These are phyloP conservation scores for Percina caprodes DNA, from an alignment of 2,113 vertebrate genomes.

Conservation along the genomic window DNA sequence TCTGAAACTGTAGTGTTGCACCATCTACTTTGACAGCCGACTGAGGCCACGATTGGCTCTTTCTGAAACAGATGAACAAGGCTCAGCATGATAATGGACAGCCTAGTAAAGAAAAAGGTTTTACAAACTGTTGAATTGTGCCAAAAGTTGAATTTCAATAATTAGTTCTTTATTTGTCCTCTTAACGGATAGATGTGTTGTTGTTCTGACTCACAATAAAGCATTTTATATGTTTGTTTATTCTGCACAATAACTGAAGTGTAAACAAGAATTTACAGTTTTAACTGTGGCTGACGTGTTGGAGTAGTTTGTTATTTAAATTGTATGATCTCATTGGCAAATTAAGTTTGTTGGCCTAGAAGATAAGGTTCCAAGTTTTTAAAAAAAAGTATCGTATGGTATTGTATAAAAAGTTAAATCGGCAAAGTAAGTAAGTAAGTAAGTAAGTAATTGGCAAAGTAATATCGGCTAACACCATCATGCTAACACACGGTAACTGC, in stretches of 20 bases:
- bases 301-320: too few species aligned
- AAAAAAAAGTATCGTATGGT: too few species aligned
- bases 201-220: not conserved
- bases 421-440: too few species aligned
- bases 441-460: too few species aligned
- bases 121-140: not conserved
- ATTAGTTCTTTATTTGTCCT: not conserved
- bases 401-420: too few species aligned
- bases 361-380: not conserved
- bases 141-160: not conserved
- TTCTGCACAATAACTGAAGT: too few species aligned
- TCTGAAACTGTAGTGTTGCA: conserved; percentile 31
- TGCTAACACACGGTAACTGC: too few species aligned
- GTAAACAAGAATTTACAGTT: too few species aligned
- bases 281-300: too few species aligned
- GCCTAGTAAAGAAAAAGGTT: not conserved
- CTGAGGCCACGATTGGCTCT: not conserved
- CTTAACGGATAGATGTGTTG: not conserved
- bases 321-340: not conserved
- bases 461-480: too few species aligned
- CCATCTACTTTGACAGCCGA: conserved; percentile 33
- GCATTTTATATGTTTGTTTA: too few species aligned
- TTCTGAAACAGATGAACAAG: conserved; percentile 29
- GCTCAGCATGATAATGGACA: not conserved
- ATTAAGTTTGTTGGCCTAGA: not conserved